Evolutionary conservation across 53 echinoderm and acorn worm genomes (phyloP), one percentile per base, ranked within the genome.

Genomic region (Actinopyga echinites): DNA sequence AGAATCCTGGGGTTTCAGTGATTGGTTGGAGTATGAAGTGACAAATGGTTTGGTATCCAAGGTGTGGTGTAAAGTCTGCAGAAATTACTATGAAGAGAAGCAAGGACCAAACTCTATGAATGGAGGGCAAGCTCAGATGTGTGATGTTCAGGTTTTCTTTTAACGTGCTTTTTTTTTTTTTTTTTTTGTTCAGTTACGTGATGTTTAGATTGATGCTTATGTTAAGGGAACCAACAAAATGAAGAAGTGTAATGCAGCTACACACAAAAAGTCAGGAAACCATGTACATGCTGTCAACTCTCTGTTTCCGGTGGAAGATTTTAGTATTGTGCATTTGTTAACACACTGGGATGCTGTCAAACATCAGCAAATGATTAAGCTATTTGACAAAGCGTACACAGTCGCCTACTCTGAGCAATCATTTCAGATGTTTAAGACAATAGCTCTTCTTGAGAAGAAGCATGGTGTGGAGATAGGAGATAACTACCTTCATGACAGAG

Each of bases 301-400:
- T 30, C 34, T 67, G 68, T 34, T 10, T 40, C 69, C 69, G 37
- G 40, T 36, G 69, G 69, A 35, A 35, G 38, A 35, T 17, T 36
- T 17, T 36, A n/a, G 15, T 36, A 69, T 69, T 37, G 69, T 40
- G 10, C 69, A 69, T 2, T 4, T 35, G 37, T 24, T 69, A 36
- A 40, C 40, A 20, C 42, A 69, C 17, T 69, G 69, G 69, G 69
- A 69, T 69, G 15, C 36, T 49, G 21, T 68, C 6, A 68, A 68
- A 36, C 68, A 68, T 36, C 32, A n/a, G 8, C 68, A 36, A 36
- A 68, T 68, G 68, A 29, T 68, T 13, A 68, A 35, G 35, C 68
- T 79, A 30, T 86, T 86, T 68, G 86, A 86, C 23, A 55, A 65
- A 13, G 86, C 86, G 11, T 69, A 86, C 30, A 80, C 80, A 31